Base-by-base conservation (phyloP, 2,113 vertebrate species). In the Rhinichthys klamathensis region DNA sequence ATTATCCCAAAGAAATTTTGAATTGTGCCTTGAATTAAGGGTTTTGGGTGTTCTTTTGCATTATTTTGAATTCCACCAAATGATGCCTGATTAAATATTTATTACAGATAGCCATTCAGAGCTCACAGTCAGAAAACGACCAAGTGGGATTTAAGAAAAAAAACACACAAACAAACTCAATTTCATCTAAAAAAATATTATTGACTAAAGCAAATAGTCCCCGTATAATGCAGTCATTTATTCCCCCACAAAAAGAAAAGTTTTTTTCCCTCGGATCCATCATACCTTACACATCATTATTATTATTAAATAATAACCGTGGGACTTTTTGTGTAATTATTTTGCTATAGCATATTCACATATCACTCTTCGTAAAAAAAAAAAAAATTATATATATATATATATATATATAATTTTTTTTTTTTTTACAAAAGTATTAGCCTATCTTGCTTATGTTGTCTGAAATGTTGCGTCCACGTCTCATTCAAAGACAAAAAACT, bases 21-120 rank as follows among this genome's bases (percentile, higher is more conserved):
- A 41, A 72, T 6, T n/a, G 21, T 3, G 41, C 23, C 15, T 46
- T 73, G 41, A 46, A 73, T 73, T 25, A 73, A 25, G 4, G 41
- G 1, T 25, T 73, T 46, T 23, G 25, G 12, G 70, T 35, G 79
- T 86, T 80, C 25, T 87, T 85, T 87, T 69, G 11, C 70, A 10
- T 88, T 88, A 78, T 85, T 88, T 79, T 87, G 84, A 81, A 87
- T 86, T 87, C 78, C 81, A 77, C 75, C 63, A 88, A 86, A 87
- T 65, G 72, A 83, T 61, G 70, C 49, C 25, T 67, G 76, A 84
- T 90, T 87, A 88, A 85, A 89, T 76, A 87, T 89, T 85, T 84
- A 90, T 86, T 46, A 86, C 70, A 82, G 46, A 72, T 27, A 81
- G 38, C 70, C 38, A 63, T 63, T 25, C 23, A 82, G 77, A 88